phyloP scores from a whole-genome alignment of 1,140 invertebrate species.

The Riptortus pedestris region DNA sequence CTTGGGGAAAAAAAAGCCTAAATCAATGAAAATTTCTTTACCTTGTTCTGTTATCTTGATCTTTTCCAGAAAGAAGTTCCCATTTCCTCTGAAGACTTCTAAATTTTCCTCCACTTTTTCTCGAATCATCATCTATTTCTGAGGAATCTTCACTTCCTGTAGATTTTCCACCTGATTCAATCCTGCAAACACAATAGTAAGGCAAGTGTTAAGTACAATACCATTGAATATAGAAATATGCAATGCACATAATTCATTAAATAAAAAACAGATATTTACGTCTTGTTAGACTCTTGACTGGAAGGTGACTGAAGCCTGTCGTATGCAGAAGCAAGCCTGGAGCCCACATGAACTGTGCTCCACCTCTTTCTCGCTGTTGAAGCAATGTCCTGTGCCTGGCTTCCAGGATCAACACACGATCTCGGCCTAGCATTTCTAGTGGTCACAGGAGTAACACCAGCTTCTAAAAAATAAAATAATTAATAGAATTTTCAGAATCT shows the following conservation, averaged over 20 bases:
- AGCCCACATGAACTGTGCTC: conserved; percentile 57
- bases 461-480: too few species aligned
- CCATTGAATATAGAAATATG: too few species aligned
- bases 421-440: conserved; percentile 41
- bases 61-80: conserved; percentile 52
- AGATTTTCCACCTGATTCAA: conserved; percentile 21
- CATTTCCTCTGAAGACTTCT: conserved; percentile 72
- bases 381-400: conserved; percentile 41
- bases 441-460: too few species aligned
- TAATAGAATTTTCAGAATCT: too few species aligned
- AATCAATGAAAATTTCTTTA: too few species aligned
- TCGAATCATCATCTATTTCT: conserved; percentile 32
- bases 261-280: neutral
- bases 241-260: too few species aligned
- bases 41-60: conserved; percentile 22
- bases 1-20: too few species aligned
- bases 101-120: conserved; percentile 46
- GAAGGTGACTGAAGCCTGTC: conserved; percentile 45
- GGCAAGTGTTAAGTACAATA: too few species aligned
- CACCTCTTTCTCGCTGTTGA: conserved; percentile 54
- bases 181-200: conserved; percentile 16
- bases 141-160: conserved; percentile 16
- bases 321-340: conserved; percentile 57
- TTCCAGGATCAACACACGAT: conserved; percentile 52
- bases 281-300: neutral